Base-by-base conservation (phyloP, 2,113 vertebrate genomes). In the human region DNA sequence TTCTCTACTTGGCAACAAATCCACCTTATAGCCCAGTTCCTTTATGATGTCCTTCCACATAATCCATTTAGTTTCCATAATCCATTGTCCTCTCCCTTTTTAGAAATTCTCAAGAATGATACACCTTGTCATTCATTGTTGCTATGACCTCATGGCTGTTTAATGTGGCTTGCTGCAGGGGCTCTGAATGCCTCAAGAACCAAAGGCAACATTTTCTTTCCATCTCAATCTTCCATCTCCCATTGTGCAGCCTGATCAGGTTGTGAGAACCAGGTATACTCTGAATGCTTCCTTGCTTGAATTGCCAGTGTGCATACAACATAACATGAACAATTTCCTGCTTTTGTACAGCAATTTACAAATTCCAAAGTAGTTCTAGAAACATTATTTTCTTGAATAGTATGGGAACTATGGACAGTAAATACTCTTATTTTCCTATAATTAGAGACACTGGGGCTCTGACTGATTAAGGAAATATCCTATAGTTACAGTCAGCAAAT, bases 11-110 rank as follows among this genome's bases (percentile, higher is more conserved):
- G 38, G 55, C 30, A 76, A 20, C 8, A 91, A 59, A 79, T 70
- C 0, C 4, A 64, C 5, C 1, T 55, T n/a, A 57, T 0, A 45
- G 25, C 1, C 32, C 12, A 55, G 1, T 18, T 87, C 18, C 1
- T 88, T 92, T 43, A 48, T 40, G 6, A 27, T 40, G 14, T 35
- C 8, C 45, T 83, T 10, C 10, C 3, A 11, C 6, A 40, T 6
- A 72, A 23, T 64, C 6, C 2, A 48, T 68, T 35, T 45, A 7
- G 38, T 52, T 82, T 68, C 27, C 27, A 13, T 76, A 72, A 82
- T 55, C 80, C 22, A n/a, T 20, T 48, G 3, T 32, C 48, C 3
- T 80, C 2, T 84, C 3, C 22, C 32, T 90, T 96, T 30, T 70
- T 48, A 70, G 10, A 68, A 95, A 30, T 81, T 4, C 4, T 76